A percentile compares a stretch with the other conserved stretches of the same genome.
phyloP scores from a whole-genome alignment of 64 coral and sea anemone genomes.

The Montipora sp. region DNA sequence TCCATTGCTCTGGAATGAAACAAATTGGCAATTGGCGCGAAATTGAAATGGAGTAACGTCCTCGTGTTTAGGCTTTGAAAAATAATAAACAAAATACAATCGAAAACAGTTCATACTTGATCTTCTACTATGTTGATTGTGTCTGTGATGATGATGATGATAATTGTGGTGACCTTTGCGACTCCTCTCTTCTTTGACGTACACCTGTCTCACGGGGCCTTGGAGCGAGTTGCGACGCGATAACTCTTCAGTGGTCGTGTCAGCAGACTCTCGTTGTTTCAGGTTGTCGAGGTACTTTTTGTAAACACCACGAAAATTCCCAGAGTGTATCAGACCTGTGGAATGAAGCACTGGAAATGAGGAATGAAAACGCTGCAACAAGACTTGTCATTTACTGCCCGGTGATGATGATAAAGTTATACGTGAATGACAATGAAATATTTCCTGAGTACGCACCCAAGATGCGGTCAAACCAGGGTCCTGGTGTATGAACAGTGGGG shows the following conservation, averaged over 20 bases:
- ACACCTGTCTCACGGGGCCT: slow-evolving; percentile 28
- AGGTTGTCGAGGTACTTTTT: slow-evolving; percentile 4
- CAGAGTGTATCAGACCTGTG: slow-evolving; percentile 31
- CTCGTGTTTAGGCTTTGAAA: neutral
- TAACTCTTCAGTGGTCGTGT: neutral
- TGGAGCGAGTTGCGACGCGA: neutral
- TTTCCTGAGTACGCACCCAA: slow-evolving; percentile 10
- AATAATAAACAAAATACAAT: neutral
- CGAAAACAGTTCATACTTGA: neutral
- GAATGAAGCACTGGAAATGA: neutral
- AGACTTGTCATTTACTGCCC: no score
- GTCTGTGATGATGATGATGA: neutral
- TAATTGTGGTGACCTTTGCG: neutral
- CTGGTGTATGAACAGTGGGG: neutral
- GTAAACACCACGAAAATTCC: slow-evolving; percentile 12
- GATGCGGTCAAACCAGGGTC: slow-evolving; percentile 69
- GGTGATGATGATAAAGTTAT: no score
- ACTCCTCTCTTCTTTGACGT: neutral
- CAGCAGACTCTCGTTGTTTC: neutral
- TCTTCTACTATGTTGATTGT: neutral
- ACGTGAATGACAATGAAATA: neutral
- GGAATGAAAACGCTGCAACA: no score
- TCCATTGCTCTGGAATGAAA: no score
- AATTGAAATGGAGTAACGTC: no score
- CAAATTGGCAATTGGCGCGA: no score